phyloP scores from a whole-genome alignment of 2,888 invertebrate genomes.

The Ormyrus rosae region DNA sequence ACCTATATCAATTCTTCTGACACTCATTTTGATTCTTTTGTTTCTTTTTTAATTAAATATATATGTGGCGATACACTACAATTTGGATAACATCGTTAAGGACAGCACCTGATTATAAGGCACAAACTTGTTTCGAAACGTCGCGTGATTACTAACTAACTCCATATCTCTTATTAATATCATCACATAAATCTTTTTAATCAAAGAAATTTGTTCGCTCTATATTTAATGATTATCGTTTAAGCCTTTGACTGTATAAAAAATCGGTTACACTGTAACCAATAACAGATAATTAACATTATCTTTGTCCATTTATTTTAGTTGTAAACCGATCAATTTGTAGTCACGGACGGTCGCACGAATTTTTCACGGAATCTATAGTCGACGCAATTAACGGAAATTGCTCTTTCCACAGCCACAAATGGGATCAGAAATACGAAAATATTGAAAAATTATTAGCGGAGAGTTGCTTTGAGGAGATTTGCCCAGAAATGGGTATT shows the following conservation, averaged over 20 bases:
- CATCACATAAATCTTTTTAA: too few relatives aligned
- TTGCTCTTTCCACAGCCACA: slow-evolving; percentile 78
- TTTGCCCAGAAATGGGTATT: slow-evolving; percentile 80
- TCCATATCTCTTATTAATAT: too few relatives aligned
- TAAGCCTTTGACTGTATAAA: too few relatives aligned
- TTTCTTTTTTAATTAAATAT: neutral
- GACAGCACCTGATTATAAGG: too few relatives aligned
- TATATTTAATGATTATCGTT: too few relatives aligned
- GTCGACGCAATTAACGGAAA: slow-evolving; percentile 71
- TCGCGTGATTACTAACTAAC: too few relatives aligned
- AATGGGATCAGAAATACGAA: slow-evolving; percentile 78
- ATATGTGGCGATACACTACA: too few relatives aligned
- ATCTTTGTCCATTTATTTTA: neutral
- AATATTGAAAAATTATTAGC: slow-evolving; percentile 75
- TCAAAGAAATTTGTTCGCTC: too few relatives aligned
- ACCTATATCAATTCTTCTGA: neutral
- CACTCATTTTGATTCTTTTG: neutral
- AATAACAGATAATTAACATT: too few relatives aligned
- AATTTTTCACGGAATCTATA: slow-evolving; percentile 80
- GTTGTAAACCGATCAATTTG: slow-evolving; percentile 73
- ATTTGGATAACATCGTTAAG: too few relatives aligned
- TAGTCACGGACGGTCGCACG: slow-evolving; percentile 80
- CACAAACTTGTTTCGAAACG: too few relatives aligned
- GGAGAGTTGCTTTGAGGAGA: slow-evolving; percentile 62
- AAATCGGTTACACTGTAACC: too few relatives aligned